phyloP scores from a whole-genome alignment of 2,797 vertebrate genomes.

The Euphonia xanthogaster region DNA sequence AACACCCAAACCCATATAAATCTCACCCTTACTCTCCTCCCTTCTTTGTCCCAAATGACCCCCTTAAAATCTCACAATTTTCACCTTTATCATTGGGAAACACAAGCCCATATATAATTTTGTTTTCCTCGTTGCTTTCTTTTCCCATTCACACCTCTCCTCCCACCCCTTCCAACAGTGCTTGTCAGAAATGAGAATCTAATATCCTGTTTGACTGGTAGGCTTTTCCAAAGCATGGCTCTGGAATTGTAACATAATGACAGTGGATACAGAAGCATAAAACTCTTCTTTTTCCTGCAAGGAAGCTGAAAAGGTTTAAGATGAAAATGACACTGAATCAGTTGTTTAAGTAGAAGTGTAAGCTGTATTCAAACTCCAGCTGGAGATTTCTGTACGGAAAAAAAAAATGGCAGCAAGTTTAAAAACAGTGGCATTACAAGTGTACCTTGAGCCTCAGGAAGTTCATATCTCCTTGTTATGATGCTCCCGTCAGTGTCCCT shows the following conservation, averaged over 20 bases:
- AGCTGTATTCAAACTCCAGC: background rate
- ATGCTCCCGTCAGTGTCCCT: background rate
- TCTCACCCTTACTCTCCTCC: background rate
- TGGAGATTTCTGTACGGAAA: background rate
- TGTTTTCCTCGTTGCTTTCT: background rate
- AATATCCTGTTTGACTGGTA: background rate
- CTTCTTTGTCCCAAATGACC: background rate
- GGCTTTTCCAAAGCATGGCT: background rate
- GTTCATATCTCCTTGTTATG: background rate
- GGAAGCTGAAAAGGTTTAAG: background rate
- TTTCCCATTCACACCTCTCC: background rate
- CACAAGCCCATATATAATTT: background rate
- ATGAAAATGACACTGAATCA: background rate
- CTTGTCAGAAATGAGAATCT: background rate
- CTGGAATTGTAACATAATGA: background rate
- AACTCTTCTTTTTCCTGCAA: background rate
- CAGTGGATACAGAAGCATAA: background rate
- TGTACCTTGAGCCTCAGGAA: background rate
- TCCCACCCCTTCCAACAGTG: accelerated
- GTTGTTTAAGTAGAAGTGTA: background rate
- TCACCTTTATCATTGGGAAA: background rate
- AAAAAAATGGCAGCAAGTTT: background rate
- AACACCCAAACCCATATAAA: background rate
- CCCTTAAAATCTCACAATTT: background rate
- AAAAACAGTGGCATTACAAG: background rate